These are phyloP conservation scores for Andrena cerasifolii DNA, from an alignment of 1,140 invertebrate genomes.

Conservation along the genomic window DNA sequence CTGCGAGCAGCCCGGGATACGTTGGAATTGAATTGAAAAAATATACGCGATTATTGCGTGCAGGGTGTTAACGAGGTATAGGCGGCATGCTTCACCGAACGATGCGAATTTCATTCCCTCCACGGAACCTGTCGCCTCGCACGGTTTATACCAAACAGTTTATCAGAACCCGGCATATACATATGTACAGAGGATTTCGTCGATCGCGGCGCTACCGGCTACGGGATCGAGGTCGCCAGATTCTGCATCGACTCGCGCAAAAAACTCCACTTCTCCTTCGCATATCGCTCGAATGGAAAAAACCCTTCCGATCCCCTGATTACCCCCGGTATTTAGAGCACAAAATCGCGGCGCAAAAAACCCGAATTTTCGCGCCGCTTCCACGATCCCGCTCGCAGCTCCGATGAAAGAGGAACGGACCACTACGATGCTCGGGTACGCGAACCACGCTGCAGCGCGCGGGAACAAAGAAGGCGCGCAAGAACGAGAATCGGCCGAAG, in stretches of 20 bases:
- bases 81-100: neutral
- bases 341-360: constrained; percentile 4
- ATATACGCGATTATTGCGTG: constrained; percentile 56
- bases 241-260: too few species aligned
- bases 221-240: too few species aligned
- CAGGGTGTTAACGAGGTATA: neutral
- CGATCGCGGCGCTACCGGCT: too few species aligned
- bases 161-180: neutral
- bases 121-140: neutral
- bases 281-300: neutral
- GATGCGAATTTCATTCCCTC: too few species aligned
- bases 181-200: neutral
- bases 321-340: neutral
- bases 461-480: too few species aligned
- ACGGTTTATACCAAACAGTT: neutral
- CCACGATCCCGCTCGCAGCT: too few species aligned
- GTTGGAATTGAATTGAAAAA: constrained; percentile 62
- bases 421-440: too few species aligned
- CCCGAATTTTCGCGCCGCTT: neutral
- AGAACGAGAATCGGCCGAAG: too few species aligned
- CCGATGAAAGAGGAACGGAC: neutral
- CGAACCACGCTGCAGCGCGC: too few species aligned
- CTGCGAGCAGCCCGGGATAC: too few species aligned
- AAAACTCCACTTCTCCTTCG: too few species aligned
- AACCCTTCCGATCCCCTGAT: too few species aligned